Percentiles rank a stretch among this genome's conserved stretches.
Evolutionary conservation across 2,888 invertebrate genomes (phyloP).

Genomic region (Drosophila mettleri): DNA sequence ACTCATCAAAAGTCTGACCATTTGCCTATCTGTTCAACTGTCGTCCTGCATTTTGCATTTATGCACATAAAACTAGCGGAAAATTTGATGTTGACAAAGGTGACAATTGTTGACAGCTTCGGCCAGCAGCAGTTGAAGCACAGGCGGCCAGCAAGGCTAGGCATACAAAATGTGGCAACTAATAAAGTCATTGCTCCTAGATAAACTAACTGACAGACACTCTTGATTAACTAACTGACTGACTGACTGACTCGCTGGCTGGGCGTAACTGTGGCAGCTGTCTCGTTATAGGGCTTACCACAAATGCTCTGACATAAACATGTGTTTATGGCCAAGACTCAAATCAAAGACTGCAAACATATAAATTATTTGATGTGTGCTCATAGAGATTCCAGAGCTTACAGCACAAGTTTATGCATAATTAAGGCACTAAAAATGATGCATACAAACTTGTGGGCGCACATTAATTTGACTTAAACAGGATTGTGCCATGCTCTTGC

Average conservation of each 20-base stretch:
- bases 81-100: conserved; percentile 79
- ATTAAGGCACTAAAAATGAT: conserved; percentile 52
- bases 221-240: conserved; percentile 17
- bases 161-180: conserved; percentile 24
- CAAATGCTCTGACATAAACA: conserved; percentile 66
- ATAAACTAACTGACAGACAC: conserved; percentile 20
- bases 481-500: not conserved
- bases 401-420: conserved; percentile 57
- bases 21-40: conserved; percentile 27
- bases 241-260: conserved; percentile 18
- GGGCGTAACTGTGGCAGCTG: conserved; percentile 16
- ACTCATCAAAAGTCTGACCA: conserved; percentile 17
- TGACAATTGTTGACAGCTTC: conserved; percentile 71
- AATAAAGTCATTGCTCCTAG: conserved; percentile 31
- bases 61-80: conserved; percentile 72
- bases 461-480: conserved; percentile 69
- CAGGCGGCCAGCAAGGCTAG: not conserved
- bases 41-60: conserved; percentile 58
- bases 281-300: conserved; percentile 39
- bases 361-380: conserved; percentile 44
- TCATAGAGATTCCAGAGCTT: conserved; percentile 24
- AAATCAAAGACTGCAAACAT: conserved; percentile 40
- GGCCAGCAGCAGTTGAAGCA: conserved; percentile 2
- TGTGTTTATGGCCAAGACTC: conserved; percentile 56
- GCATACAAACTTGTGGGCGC: conserved; percentile 35